phyloP scores from a whole-genome alignment of 2,113 vertebrate genomes.

The Willisornis vidua region DNA sequence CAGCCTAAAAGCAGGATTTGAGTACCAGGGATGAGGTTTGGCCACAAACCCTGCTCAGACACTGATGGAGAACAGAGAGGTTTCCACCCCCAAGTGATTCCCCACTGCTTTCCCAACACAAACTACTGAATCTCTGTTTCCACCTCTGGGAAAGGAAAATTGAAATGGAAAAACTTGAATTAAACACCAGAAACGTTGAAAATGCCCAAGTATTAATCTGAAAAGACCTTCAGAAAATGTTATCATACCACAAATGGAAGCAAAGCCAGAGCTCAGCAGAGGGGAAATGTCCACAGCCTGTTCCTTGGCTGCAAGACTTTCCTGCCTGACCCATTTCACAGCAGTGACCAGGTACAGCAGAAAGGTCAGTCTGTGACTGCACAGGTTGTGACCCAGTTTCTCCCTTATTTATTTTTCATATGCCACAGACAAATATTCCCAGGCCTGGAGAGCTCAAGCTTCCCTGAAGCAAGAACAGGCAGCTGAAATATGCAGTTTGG shows the following conservation, averaged over 20 bases:
- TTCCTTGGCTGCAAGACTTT: background rate
- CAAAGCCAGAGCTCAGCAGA: fast-evolving
- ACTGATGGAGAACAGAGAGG: background rate
- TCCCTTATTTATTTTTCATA: background rate
- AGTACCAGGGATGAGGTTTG: background rate
- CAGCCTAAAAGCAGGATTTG: background rate
- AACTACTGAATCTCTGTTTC: background rate
- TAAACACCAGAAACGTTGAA: background rate
- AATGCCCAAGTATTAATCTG: background rate
- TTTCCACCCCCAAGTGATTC: background rate
- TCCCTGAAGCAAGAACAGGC: background rate
- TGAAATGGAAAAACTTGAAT: background rate
- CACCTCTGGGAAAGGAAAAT: background rate
- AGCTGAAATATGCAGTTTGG: background rate
- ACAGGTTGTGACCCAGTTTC: background rate
- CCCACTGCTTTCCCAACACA: background rate
- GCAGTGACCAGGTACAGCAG: background rate
- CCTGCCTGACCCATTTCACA: background rate
- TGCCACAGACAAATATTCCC: background rate
- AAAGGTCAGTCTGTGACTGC: background rate
- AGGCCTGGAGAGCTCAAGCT: background rate
- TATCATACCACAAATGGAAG: background rate
- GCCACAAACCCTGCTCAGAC: background rate
- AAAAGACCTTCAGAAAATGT: background rate
- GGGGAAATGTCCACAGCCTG: background rate